Conservation (phyloP, 2,888 invertebrate genomes). For the Scaptomyza reducta region DNA sequence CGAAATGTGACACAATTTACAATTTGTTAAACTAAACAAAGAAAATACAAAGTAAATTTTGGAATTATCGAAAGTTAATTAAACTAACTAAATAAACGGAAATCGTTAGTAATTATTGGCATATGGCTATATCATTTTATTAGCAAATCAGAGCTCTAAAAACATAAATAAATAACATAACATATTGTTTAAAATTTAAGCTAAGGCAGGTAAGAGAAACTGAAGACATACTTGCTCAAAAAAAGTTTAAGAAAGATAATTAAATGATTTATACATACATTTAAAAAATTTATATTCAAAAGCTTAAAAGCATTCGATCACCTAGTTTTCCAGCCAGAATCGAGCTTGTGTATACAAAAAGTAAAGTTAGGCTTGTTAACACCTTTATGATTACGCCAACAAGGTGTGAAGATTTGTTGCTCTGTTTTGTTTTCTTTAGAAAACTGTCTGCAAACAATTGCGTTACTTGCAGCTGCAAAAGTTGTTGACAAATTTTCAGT, state of each 20-base stretch:
- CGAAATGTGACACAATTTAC: neutral
- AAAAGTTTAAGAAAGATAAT: neutral
- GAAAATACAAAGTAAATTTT: neutral
- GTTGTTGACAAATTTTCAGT: conserved; percentile 5
- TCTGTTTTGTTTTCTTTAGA: conserved; percentile 15
- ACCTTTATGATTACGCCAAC: neutral
- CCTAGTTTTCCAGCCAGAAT: neutral
- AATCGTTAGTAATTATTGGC: neutral
- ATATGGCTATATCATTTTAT: neutral
- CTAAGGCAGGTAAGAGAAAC: conserved; percentile 22
- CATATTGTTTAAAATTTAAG: conserved; percentile 2
- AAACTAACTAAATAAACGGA: neutral
- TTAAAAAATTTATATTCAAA: neutral
- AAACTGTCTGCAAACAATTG: conserved; percentile 25
- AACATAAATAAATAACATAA: neutral
- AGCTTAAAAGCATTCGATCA: neutral
- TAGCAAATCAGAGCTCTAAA: neutral
- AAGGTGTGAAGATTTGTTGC: conserved; percentile 18
- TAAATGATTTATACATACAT: neutral
- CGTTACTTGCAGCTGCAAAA: conserved; percentile 35
- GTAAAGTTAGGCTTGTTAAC: neutral
- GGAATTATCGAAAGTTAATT: neutral
- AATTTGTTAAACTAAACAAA: neutral
- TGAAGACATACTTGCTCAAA: neutral
- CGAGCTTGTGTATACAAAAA: neutral